These are phyloP conservation scores for Phymatocera aterrima DNA, from an alignment of 2,888 invertebrate species.

Conservation along the genomic window DNA sequence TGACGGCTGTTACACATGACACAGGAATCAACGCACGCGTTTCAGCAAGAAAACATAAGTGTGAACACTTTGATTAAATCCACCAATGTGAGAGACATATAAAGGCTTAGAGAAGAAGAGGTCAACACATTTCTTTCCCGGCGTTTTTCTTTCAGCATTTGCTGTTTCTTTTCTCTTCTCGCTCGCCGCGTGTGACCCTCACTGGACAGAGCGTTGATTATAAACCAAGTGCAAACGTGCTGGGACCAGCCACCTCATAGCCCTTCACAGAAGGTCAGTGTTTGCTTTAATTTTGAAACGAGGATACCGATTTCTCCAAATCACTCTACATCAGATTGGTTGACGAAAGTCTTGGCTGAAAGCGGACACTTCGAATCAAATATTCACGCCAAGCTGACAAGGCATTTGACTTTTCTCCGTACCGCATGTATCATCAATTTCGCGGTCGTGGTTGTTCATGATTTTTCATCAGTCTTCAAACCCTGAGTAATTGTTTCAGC, in stretches of 20 bases:
- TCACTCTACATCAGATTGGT: not conserved
- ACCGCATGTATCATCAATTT: no score
- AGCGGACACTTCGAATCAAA: not conserved
- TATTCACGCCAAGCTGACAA: not conserved
- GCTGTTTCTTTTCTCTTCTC: not conserved
- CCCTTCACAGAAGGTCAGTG: conserved; percentile 19
- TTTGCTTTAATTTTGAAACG: conserved; percentile 23
- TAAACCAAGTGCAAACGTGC: conserved; percentile 16
- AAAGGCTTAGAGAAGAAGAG: not conserved
- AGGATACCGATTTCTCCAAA: conserved; percentile 9
- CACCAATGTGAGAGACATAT: not conserved
- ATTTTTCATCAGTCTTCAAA: not conserved
- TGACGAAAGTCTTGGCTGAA: not conserved
- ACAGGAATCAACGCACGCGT: not conserved
- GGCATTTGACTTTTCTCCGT: not conserved
- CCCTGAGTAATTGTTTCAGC: not conserved
- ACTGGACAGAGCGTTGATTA: not conserved
- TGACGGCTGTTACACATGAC: not conserved
- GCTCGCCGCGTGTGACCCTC: not conserved
- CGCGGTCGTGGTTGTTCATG: not conserved
- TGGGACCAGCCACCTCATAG: not conserved
- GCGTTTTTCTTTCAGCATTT: not conserved
- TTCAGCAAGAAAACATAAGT: not conserved
- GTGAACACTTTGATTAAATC: conserved; percentile 1
- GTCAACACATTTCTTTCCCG: not conserved